phyloP scores from a whole-genome alignment of 2,888 invertebrate species.

The Sceliomorpha sp. region DNA sequence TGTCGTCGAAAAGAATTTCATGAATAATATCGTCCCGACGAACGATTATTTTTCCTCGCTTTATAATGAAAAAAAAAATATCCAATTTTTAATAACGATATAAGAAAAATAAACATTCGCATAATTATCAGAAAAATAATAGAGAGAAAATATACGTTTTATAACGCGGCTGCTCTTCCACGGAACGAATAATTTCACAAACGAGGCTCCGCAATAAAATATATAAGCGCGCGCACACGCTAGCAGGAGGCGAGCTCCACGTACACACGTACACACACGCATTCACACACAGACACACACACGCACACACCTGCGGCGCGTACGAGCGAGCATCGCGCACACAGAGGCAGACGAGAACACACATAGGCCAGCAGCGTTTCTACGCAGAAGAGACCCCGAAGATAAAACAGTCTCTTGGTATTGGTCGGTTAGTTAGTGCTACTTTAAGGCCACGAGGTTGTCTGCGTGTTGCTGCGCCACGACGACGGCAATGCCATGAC shows the following conservation, averaged over 20 bases:
- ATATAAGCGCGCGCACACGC: too few species aligned
- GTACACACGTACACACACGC: not conserved
- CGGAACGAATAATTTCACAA: not conserved
- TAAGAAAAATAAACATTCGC: too few species aligned
- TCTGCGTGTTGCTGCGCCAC: conserved; percentile 56
- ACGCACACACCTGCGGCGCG: conserved; percentile 13
- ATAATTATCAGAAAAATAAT: too few species aligned
- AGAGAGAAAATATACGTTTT: not conserved
- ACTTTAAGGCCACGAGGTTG: conserved; percentile 56
- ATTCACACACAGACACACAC: conserved; percentile 9
- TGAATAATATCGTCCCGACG: too few species aligned
- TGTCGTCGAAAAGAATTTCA: too few species aligned
- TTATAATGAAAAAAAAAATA: too few species aligned
- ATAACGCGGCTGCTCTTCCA: conserved; percentile 1
- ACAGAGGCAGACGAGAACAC: conserved; percentile 44
- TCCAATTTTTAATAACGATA: too few species aligned
- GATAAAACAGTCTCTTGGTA: conserved; percentile 53
- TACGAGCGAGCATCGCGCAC: too few species aligned
- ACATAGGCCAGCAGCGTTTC: conserved; percentile 36
- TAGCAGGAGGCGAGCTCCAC: too few species aligned
- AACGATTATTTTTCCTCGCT: too few species aligned
- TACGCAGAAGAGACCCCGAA: conserved; percentile 41
- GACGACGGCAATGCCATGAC: conserved; percentile 74
- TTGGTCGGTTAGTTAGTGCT: conserved; percentile 58
- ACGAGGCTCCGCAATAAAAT: too few species aligned